These are phyloP conservation scores for Dolichoris vasculosae DNA, from an alignment of 1,140 invertebrate species.

Conservation along the genomic window DNA sequence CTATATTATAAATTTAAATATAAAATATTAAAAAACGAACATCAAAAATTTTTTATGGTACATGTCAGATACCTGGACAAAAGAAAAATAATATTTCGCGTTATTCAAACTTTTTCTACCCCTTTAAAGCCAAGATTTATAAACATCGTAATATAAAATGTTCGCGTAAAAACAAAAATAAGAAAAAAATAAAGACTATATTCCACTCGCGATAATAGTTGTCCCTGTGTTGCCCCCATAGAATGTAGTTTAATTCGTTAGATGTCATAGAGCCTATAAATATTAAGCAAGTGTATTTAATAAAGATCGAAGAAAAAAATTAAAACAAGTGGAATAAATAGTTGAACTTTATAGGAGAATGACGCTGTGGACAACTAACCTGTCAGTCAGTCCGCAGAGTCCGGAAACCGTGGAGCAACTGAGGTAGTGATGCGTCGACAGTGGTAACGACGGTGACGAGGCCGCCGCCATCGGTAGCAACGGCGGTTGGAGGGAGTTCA, in stretches of 20 bases:
- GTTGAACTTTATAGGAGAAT: background rate
- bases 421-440: slow-evolving; percentile 50
- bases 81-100: background rate
- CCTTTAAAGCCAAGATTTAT: background rate
- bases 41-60: background rate
- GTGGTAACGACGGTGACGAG: slow-evolving; percentile 37
- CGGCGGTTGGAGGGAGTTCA: slow-evolving; percentile 5
- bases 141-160: background rate
- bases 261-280: too few species aligned
- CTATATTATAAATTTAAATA: background rate
- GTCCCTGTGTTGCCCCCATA: too few species aligned
- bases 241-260: too few species aligned
- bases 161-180: background rate
- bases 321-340: background rate
- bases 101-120: background rate
- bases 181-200: background rate
- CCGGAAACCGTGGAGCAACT: slow-evolving; percentile 62
- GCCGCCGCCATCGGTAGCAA: slow-evolving; percentile 13
- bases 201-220: background rate
- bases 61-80: background rate
- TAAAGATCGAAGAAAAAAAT: background rate
- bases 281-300: background rate
- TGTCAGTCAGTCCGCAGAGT: slow-evolving; percentile 60
- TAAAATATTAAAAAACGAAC: background rate
- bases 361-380: slow-evolving; percentile 49